phyloP scores from a whole-genome alignment of 2,797 vertebrate genomes.

The Zalophus californianus region DNA sequence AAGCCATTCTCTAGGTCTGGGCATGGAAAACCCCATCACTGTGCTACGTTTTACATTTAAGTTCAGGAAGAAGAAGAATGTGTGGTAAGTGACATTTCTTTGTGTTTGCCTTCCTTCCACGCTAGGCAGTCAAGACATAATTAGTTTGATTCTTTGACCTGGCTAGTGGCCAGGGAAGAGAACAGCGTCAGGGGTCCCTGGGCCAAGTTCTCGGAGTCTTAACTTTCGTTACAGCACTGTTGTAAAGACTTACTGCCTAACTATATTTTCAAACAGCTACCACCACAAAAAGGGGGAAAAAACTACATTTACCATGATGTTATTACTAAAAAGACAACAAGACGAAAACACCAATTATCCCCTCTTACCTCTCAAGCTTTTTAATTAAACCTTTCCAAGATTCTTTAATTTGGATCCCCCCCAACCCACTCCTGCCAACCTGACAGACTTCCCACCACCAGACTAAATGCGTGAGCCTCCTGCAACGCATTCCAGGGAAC shows the following conservation, averaged over 20 bases:
- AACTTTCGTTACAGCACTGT: neutral
- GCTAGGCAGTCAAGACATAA: neutral
- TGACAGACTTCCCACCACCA: neutral
- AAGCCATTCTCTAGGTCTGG: neutral
- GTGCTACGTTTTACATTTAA: neutral
- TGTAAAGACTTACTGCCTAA: neutral
- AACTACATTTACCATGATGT: neutral
- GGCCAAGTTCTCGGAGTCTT: neutral
- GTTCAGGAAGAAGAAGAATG: neutral
- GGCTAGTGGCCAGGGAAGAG: conserved; percentile 1
- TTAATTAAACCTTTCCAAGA: neutral
- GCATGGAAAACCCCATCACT: neutral
- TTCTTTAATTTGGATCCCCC: neutral
- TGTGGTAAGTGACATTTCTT: neutral
- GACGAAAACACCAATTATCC: neutral
- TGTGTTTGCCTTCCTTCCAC: neutral
- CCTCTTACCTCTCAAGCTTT: neutral
- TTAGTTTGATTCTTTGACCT: conserved; percentile 4
- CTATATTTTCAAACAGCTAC: neutral
- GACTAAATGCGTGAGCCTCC: neutral
- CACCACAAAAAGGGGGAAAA: neutral
- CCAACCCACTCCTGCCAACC: neutral
- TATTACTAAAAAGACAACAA: neutral
- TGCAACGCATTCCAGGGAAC: neutral
- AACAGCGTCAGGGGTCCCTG: neutral